Evolutionary conservation across 1,140 invertebrate species (phyloP), one percentile per base, ranked within the genome.

Genomic region (Cherax destructor): DNA sequence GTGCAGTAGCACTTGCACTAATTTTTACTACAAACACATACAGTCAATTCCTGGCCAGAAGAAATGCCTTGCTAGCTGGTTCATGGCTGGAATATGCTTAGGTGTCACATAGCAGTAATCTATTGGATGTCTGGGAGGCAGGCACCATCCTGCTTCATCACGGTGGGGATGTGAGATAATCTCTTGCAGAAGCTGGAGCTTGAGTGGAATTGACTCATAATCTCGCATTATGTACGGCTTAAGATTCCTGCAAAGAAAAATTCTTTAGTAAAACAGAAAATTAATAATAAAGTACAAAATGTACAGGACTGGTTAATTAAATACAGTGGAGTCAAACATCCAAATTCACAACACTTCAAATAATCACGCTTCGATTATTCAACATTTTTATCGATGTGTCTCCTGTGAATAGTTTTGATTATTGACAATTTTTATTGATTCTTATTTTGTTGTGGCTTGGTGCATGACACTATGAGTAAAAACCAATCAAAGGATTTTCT

Each of bases 11-110:
- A 2, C 5, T n/a, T 21, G 21, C 61, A 65, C 18, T 65, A 18
- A 18, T 21, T 65, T 18, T 1, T 21, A 18, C 9, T 18, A 5
- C 3, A 30, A 92, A 81, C 30, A 90, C 96, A 96, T 95, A 98
- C 97, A 95, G 95, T 99, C 98, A 91, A 99, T 97, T 59, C 97
- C 97, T 13, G 97, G 97, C 98, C 98, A 99, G 94, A 98, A 99
- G 94, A 96, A 97, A 93, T 97, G 96, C 91, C 96, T 96, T 83
- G 97, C 97, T 13, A 98, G 94, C 81, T 96, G 96, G 94, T 98
- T 98, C 56, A 98, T 96, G 0, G 97, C 97, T 4, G 97, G 96
- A 91, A 99, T 97, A 94, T 98, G 97, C 93, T 98, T 96, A 10
- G 98, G 97, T 56, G 97, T 95, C 2, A 98, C 96, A 94, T 98